Evolutionary conservation across 1,140 invertebrate species (phyloP).

Genomic region (Plectrocnemia conspersa): DNA sequence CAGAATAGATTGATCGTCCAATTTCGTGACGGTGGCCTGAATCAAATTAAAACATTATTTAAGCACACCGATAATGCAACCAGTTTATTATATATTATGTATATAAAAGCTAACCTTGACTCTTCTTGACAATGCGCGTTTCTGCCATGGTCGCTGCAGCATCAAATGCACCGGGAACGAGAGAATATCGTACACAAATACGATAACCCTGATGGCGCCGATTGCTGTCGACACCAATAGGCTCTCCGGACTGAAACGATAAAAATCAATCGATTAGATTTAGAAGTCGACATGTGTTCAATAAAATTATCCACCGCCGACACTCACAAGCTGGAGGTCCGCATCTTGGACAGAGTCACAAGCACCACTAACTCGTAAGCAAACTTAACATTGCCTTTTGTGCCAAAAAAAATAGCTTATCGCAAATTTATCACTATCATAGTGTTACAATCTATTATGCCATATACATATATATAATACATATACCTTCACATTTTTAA

Average conservation of each 20-base stretch:
- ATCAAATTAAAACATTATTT: slow-evolving; percentile 36
- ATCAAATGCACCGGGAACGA: slow-evolving; percentile 86
- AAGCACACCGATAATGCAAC: slow-evolving; percentile 4
- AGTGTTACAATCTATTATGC: too few relatives aligned
- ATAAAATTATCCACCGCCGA: too few relatives aligned
- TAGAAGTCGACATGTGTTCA: too few relatives aligned
- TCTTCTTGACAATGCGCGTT: slow-evolving; percentile 64
- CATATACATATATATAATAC: too few relatives aligned
- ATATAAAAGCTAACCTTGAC: slow-evolving; percentile 62
- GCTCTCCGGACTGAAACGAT: slow-evolving; percentile 65
- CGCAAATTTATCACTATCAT: too few relatives aligned
- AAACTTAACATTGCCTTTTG: too few relatives aligned
- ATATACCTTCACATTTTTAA: too few relatives aligned
- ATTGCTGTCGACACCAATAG: slow-evolving; percentile 72
- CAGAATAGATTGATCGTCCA: slow-evolving; percentile 53
- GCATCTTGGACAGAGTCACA: too few relatives aligned
- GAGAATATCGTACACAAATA: slow-evolving; percentile 82
- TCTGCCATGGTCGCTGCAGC: slow-evolving; percentile 83
- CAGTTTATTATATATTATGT: too few relatives aligned
- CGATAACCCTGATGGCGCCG: slow-evolving; percentile 68
- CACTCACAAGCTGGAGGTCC: too few relatives aligned
- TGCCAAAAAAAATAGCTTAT: too few relatives aligned
- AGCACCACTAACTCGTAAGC: too few relatives aligned
- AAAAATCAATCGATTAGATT: slow-evolving; percentile 22
- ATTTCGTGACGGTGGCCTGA: slow-evolving; percentile 47